Evolutionary conservation across 2,797 vertebrate species (phyloP), one percentile per base, ranked within the genome.

Genomic region (Platyrinchus mystaceus): DNA sequence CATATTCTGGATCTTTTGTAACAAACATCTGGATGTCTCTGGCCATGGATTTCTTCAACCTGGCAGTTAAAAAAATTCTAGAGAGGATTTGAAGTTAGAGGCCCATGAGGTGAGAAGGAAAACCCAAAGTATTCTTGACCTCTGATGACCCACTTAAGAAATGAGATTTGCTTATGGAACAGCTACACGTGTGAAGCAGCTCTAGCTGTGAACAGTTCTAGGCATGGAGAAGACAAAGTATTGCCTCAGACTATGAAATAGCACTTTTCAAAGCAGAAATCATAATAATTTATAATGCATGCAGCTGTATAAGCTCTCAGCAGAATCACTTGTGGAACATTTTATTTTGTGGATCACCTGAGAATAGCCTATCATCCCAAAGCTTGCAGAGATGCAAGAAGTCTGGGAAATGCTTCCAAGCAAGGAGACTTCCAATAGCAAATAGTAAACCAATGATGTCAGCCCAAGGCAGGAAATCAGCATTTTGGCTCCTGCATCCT

Each of bases 301-400:
- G 71, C 60, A 95, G 89, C 84, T 95, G 74, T 64, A 37, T 84
- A 87, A 96, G 87, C 86, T 96, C 92, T 97, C 87, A 97, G 94
- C 81, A 91, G 83, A 95, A 63, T 89, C 94, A 96, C 50, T 78
- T 92, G 82, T 82, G 56, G 92, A 96, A 87, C 41, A 21, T 21
- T 97, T 97, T 94, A 66, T 95, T 96, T 94, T 91, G 82, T 83
- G 71, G 55, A 93, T 90, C 96, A 91, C 78, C 89, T 96, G 88
- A 87, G 93, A 97, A 92, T 77, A 95, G 70, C 44, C 30, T 32
- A 26, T 92, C 90, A 87, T 86, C 69, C 50, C 55, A 1, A 96
- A 92, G 85, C 60, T 84, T 68, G 67, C 34, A 68, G 76, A 95
- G 94, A 90, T 84, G 77, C 41, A 91, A 95, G 55, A 62, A 79